phyloP scores from a whole-genome alignment of 1,140 invertebrate species.

The Heliconius himera region DNA sequence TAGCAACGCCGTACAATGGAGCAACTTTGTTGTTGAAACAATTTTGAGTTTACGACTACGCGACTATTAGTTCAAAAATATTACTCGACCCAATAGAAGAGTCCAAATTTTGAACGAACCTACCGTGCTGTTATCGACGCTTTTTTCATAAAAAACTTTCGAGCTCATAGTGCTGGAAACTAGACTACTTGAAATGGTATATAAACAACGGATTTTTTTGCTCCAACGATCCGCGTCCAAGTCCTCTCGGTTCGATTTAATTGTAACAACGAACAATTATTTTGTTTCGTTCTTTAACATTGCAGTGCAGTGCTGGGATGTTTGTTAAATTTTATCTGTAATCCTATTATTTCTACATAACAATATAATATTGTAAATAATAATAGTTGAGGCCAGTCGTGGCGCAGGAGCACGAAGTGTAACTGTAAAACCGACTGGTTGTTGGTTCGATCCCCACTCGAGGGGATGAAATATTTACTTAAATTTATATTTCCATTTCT shows the following conservation, averaged over 20 bases:
- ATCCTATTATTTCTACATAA: background rate
- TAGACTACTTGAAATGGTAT: slow-evolving; percentile 11
- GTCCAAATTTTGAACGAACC: slow-evolving; percentile 34
- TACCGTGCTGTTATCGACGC: slow-evolving; percentile 20
- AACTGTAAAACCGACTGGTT: too few species aligned
- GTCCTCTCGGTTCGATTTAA: background rate
- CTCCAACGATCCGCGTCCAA: background rate
- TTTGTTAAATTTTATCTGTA: background rate
- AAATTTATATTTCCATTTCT: too few species aligned
- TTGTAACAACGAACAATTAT: background rate
- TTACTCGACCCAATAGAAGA: slow-evolving; percentile 37
- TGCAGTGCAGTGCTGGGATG: background rate
- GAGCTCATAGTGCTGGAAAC: slow-evolving; percentile 26
- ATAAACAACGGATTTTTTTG: slow-evolving; percentile 12
- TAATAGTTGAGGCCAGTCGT: too few species aligned
- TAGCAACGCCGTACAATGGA: slow-evolving; percentile 36
- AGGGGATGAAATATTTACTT: too few species aligned
- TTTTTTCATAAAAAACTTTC: slow-evolving; percentile 40
- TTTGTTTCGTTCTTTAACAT: slow-evolving; percentile 1
- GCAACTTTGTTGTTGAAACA: slow-evolving; percentile 43
- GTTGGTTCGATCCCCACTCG: too few species aligned
- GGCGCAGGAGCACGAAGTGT: too few species aligned
- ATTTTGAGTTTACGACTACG: slow-evolving; percentile 44
- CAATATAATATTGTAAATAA: too few species aligned
- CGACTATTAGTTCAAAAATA: slow-evolving; percentile 44